These are phyloP conservation scores for Gobiocypris rarus DNA, from an alignment of 2,113 vertebrate species.

Conservation along the genomic window DNA sequence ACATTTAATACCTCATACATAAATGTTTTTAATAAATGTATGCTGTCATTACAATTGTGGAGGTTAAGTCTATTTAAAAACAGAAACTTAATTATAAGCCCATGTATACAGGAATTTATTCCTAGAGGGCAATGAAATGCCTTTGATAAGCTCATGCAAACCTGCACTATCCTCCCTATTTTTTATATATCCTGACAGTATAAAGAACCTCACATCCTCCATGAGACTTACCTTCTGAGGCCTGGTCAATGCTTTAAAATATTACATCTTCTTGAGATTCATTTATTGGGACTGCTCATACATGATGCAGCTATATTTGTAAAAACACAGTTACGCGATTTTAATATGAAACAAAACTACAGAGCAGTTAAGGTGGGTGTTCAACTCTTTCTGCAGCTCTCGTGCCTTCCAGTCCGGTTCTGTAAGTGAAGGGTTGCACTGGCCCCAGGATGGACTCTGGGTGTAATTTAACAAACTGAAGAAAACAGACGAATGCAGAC, in stretches of 20 bases:
- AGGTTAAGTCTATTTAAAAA: no score
- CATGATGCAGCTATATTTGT: background rate
- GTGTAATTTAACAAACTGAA: no score
- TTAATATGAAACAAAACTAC: background rate
- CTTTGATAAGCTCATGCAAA: background rate
- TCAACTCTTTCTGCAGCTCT: background rate
- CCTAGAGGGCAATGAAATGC: background rate
- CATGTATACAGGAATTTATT: background rate
- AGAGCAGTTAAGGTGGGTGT: background rate
- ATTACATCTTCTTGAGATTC: background rate
- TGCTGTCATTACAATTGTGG: background rate
- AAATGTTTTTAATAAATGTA: background rate
- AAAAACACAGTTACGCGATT: background rate
- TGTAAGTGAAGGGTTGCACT: background rate
- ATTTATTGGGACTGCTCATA: background rate
- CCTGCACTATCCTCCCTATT: background rate
- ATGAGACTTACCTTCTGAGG: background rate
- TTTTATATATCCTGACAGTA: background rate
- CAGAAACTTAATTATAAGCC: background rate
- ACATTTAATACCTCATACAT: background rate
- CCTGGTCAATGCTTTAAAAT: background rate
- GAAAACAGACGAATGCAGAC: background rate
- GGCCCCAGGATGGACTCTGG: no score
- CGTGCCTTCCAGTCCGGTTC: background rate
- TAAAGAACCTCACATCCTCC: background rate